Evolutionary conservation across 1,140 invertebrate species (phyloP), one percentile per base, ranked within the genome.

Genomic region (Trichonephila inaurata): DNA sequence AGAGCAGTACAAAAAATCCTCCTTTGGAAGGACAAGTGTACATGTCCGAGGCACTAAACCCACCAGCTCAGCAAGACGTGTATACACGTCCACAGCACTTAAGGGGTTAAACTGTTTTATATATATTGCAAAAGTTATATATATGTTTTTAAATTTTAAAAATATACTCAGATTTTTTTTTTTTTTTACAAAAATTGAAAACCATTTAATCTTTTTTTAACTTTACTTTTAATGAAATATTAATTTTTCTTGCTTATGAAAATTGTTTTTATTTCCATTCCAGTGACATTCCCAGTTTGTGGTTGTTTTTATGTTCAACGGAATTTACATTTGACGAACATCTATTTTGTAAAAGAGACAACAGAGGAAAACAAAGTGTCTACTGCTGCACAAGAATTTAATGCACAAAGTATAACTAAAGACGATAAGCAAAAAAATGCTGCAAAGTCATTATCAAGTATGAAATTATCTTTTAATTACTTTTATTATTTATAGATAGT

Each of bases 241-340:
- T 14, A 51, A 51, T 51, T 51, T 69, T 87, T 64, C 28, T 87
- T 64, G 85, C 60, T 28, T 62, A 33, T 87, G n/a, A 19, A 58
- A 87, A 21, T 87, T 33, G 14, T 87, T 14, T n/a, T 87, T 64
- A 60, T 87, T 87, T 60, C 85, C 40, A 24, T 61, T 28, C 61
- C 85, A 51, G 14, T 64, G 1, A 62, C 60, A 87, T 61, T 61
- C 60, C 58, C 51, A 64, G 28, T 87, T 8, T 87, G 61, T 62
- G 61, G 61, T 19, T 87, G 28, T 19, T 60, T 64, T 7, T 62
- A 61, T 33, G 7, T 62, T 33, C 40, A 87, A 64, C 21, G 85
- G 7, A 33, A 61, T 40, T 64, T 87, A 12, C 60, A 87, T 77
- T 33, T 33, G 33, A 7, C 28, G 5, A 19, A 14, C 18, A 40